Percentiles rank a stretch among this genome's conserved stretches.
Evolutionary conservation across 2,113 vertebrate species (phyloP).

Genomic region (Saguinus imperator): DNA sequence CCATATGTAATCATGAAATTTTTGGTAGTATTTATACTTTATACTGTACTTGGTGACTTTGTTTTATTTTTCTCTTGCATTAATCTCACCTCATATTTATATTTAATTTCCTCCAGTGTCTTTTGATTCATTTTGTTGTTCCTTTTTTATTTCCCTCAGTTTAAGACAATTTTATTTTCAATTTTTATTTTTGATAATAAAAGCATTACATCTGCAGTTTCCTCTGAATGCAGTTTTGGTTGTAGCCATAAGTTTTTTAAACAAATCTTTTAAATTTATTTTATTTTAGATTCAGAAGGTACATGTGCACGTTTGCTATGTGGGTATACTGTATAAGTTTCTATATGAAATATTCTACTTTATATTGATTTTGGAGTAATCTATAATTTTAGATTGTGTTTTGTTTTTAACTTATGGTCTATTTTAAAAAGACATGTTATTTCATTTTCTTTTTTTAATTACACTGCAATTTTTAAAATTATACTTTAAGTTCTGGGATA

Average conservation of each 20-base stretch:
- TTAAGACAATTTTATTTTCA: neutral
- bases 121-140: neutral
- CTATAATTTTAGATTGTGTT: neutral
- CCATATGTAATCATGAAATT: neutral
- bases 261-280: no score
- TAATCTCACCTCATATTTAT: neutral
- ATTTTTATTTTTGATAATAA: conserved; percentile 36
- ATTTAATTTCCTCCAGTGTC: conserved; percentile 1
- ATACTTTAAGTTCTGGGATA: no score
- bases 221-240: neutral
- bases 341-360: neutral
- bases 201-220: neutral
- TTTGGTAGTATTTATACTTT: neutral
- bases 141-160: neutral
- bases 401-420: neutral
- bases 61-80: conserved; percentile 22
- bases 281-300: no score
- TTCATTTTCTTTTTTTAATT: neutral
- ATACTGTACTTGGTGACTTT: neutral
- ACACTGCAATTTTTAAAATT: no score
- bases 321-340: neutral
- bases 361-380: neutral
- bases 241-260: neutral
- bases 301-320: no score
- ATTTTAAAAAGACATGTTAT: neutral